phyloP scores from a whole-genome alignment of 2,888 invertebrate species.

The Ormyrus pomaceus region DNA sequence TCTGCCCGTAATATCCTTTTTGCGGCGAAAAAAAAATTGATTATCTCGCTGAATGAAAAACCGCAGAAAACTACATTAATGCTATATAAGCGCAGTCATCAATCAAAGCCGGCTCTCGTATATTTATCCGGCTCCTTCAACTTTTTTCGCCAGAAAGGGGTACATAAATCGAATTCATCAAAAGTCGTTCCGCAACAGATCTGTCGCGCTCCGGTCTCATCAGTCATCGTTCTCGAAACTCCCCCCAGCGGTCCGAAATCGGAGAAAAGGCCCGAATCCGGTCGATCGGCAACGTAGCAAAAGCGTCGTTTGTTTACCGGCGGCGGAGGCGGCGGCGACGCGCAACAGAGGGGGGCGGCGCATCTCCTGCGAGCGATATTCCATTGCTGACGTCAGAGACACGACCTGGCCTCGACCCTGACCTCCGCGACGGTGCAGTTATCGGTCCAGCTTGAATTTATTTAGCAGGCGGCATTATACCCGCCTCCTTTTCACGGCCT shows the following conservation, averaged over 20 bases:
- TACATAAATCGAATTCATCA: not conserved
- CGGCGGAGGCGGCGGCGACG: not conserved
- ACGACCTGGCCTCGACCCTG: conserved; percentile 55
- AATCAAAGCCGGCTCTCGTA: too few relatives aligned
- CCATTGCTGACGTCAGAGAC: conserved; percentile 50
- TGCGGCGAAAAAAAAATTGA: too few relatives aligned
- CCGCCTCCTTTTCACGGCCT: not conserved
- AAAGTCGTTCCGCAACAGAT: not conserved
- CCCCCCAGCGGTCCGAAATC: not conserved
- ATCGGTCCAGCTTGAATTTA: conserved; percentile 56
- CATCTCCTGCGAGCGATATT: conserved; percentile 19
- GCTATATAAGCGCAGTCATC: too few relatives aligned
- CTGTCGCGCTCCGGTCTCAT: not conserved
- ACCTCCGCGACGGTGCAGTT: conserved; percentile 43
- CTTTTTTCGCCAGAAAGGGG: not conserved
- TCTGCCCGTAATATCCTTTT: too few relatives aligned
- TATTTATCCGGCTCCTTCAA: not conserved
- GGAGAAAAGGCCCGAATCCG: not conserved
- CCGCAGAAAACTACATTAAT: too few relatives aligned
- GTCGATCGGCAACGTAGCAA: not conserved
- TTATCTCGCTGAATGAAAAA: too few relatives aligned
- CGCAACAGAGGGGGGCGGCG: not conserved
- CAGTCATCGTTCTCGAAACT: not conserved
- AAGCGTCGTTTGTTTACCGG: conserved; percentile 8
- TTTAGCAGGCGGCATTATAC: conserved; percentile 45